Conservation (phyloP, 2,797 vertebrate genomes). For the Chelmon rostratus region DNA sequence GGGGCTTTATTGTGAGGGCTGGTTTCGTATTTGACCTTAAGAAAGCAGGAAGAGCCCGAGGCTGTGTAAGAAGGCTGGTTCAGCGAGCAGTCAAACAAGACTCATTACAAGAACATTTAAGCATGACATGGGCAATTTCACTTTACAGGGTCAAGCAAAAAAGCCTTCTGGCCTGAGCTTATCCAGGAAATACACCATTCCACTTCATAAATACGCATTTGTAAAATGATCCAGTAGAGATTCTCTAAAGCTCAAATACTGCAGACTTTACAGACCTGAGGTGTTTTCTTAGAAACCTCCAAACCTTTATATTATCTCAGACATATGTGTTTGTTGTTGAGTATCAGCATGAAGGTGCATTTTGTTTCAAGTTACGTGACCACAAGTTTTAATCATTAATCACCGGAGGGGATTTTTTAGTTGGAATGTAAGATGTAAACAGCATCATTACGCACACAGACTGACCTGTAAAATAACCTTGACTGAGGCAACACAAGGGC, state of each 20-base stretch:
- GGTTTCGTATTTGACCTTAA: slow-evolving; percentile 70
- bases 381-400: slow-evolving; percentile 45
- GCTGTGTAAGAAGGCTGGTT: slow-evolving; percentile 41
- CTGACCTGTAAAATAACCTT: slow-evolving; percentile 39
- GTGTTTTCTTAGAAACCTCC: neutral
- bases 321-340: neutral
- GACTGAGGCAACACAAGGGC: slow-evolving; percentile 26
- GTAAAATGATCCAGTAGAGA: neutral
- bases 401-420: slow-evolving; percentile 7
- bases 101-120: slow-evolving; percentile 67
- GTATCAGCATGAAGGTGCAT: neutral
- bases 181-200: neutral
- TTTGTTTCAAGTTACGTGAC: slow-evolving; percentile 13
- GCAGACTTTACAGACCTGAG: neutral
- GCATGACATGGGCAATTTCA: slow-evolving; percentile 38
- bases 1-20: neutral
- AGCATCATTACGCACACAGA: slow-evolving; percentile 43
- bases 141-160: slow-evolving; percentile 32
- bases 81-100: slow-evolving; percentile 65
- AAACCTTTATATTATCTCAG: neutral
- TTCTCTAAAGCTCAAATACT: neutral
- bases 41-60: slow-evolving; percentile 65
- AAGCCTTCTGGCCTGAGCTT: neutral
- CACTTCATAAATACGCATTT: neutral
- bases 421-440: slow-evolving; percentile 45